These are phyloP conservation scores for Catharus bicknelli DNA, from an alignment of 2,113 vertebrate genomes.

Conservation along the genomic window DNA sequence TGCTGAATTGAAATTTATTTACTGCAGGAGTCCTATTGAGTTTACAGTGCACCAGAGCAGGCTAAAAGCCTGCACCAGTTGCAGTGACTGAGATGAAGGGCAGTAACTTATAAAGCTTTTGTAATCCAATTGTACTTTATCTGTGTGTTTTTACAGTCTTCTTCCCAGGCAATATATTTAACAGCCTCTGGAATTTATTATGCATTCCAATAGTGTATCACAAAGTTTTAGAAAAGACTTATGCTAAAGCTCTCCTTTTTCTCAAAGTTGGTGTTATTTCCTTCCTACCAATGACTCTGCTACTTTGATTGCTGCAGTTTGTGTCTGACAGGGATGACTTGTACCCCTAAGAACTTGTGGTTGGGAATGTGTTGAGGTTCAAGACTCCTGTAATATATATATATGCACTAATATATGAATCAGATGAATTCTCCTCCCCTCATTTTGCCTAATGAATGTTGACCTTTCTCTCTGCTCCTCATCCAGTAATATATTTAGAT, in stretches of 20 bases:
- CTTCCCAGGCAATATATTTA: conserved; percentile 10
- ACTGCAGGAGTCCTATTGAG: neutral
- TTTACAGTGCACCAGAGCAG: neutral
- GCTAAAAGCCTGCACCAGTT: neutral
- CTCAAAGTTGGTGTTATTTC: neutral
- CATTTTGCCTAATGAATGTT: neutral
- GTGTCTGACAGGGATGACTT: neutral
- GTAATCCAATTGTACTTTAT: conserved; percentile 1
- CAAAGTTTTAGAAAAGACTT: neutral
- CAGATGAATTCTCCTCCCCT: neutral
- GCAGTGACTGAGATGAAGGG: neutral
- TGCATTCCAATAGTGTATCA: neutral
- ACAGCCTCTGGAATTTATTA: neutral
- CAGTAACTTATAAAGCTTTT: neutral
- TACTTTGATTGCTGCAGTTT: neutral
- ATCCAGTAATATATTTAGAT: neutral
- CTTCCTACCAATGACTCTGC: neutral
- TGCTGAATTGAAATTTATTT: neutral
- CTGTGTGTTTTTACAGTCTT: neutral
- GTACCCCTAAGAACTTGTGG: neutral
- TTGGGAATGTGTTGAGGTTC: neutral
- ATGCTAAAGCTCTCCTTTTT: neutral
- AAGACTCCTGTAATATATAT: neutral
- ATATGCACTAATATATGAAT: conserved; percentile 17
- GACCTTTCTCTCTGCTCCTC: neutral